Base-by-base conservation (phyloP, 1,140 invertebrate species). In the Brachionus angularis region DNA sequence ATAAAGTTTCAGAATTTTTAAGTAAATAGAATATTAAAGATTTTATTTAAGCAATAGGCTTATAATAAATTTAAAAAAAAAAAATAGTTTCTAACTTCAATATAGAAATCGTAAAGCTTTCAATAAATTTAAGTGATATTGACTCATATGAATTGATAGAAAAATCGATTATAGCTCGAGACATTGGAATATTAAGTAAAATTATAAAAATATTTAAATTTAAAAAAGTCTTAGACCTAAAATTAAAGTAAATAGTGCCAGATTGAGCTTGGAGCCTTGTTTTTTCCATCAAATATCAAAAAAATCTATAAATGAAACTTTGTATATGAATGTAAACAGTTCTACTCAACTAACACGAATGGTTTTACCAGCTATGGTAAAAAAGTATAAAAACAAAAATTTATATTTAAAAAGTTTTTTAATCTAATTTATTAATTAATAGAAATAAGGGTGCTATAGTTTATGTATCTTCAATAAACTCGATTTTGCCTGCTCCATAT, bases 371-470 rank as follows among this genome's bases (percentile, higher is more conserved):
- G 33, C 62, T 29, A 67, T 67, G 62, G 33, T 67, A 18, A 39
- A 67, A 47, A 46, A 50, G 62, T 67, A 67, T 12, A 12, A 14
- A 10, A n/a, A n/a, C n/a, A 14, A 18, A 42, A 31, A 33, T 55
- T 52, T 52, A 29, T 52, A 29, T 2, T 5, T 52, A 12, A 16
- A 53, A 55, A 16, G 31, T 36, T 7, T 8, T 33, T 31, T 55
- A 21, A 21, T 16, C 34, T 33, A 55, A 34, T 53, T 53, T 31
- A 16, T 25, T 8, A 10, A 23, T 64, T 16, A 16, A 39, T 8
- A 67, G 62, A 67, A 67, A 67, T 21, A 67, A 67, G 29, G 62
- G 62, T 47, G 62, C 62, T 21, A 36, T 67, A 12, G 31, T 67
- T n/a, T 34, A 36, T 36, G 18, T 67, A 21, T 31, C 42, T 14